Evolutionary conservation across 2,113 vertebrate species (phyloP).

Genomic region (Stigmatopora nigra): DNA sequence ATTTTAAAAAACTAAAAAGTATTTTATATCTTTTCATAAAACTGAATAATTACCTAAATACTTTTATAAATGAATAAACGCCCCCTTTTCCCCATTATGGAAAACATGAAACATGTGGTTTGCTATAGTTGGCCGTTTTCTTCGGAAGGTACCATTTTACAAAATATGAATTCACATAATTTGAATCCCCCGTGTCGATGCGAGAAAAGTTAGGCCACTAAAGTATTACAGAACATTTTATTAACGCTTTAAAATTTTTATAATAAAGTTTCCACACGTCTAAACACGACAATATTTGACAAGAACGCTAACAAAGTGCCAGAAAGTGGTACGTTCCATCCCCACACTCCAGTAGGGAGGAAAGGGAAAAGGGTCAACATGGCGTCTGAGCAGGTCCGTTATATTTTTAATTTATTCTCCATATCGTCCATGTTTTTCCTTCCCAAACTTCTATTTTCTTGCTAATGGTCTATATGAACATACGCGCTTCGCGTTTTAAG

Average conservation of each 20-base stretch:
- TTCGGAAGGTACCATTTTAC: constrained; percentile 52
- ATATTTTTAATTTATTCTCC: constrained; percentile 11
- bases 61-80: background rate
- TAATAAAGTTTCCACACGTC: background rate
- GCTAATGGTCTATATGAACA: background rate
- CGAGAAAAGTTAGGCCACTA: rapidly evolving
- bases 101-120: constrained; percentile 51
- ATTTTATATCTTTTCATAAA: background rate
- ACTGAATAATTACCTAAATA: background rate
- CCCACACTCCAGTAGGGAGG: constrained; percentile 28
- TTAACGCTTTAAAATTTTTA: background rate
- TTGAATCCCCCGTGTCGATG: background rate
- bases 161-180: background rate
- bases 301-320: background rate
- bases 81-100: constrained; percentile 16
- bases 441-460: background rate
- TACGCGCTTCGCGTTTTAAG: background rate
- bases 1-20: background rate
- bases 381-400: constrained; percentile 78
- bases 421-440: background rate
- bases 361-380: constrained; percentile 71
- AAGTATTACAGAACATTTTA: background rate
- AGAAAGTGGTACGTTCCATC: constrained; percentile 45
- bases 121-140: constrained; percentile 57
- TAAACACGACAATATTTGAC: background rate